phyloP scores from a whole-genome alignment of 2,113 vertebrate species.

The Miniopterus natalensis region DNA sequence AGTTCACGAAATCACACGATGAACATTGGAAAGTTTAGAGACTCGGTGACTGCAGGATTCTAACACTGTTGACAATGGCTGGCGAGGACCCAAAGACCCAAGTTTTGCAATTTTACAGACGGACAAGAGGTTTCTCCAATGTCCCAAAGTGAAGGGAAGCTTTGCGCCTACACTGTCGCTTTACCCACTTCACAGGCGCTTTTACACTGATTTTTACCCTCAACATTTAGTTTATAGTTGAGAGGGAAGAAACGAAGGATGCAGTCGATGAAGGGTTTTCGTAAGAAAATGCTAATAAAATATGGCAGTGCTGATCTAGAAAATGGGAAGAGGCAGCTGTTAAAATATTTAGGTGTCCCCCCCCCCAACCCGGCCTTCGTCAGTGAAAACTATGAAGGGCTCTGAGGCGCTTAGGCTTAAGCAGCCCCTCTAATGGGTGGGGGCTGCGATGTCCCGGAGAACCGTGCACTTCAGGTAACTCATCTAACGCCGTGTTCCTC shows the following conservation, averaged over 20 bases:
- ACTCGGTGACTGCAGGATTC: not conserved
- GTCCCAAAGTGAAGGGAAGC: not conserved
- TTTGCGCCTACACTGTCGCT: not conserved
- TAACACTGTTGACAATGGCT: not conserved
- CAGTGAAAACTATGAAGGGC: not conserved
- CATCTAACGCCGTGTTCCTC: not conserved
- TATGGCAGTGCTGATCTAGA: not conserved
- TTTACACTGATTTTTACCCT: not conserved
- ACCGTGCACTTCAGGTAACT: not conserved
- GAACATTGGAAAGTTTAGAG: not conserved
- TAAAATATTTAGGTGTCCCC: not conserved
- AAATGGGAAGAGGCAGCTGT: not conserved
- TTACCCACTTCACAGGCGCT: not conserved
- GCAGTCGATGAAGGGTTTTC: not conserved
- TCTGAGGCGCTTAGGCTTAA: not conserved
- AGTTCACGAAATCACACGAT: conserved; percentile 20
- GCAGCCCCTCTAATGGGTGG: not conserved
- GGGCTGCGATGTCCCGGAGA: not conserved
- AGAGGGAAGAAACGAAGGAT: not conserved
- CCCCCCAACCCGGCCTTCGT: not conserved
- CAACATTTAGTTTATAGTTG: not conserved
- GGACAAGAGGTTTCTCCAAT: not conserved
- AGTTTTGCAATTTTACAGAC: not conserved
- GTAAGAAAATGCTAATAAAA: not conserved
- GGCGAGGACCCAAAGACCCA: not conserved